These are phyloP conservation scores for Octopus bimaculoides DNA, from an alignment of 1,140 invertebrate genomes.

Conservation along the genomic window DNA sequence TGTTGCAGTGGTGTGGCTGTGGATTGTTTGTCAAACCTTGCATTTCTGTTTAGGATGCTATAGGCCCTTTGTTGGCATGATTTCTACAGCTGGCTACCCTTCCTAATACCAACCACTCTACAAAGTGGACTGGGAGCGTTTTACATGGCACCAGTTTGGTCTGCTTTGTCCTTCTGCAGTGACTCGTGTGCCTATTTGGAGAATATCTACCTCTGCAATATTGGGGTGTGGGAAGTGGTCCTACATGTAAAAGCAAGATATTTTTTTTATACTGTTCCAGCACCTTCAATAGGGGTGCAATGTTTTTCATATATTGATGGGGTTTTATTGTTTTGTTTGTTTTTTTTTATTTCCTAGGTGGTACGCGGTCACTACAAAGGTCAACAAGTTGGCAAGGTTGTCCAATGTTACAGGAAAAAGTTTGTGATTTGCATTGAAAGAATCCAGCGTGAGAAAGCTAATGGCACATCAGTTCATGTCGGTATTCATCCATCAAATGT, in stretches of 20 bases:
- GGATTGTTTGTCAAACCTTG: too few relatives aligned
- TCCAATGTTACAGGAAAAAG: constrained; percentile 97
- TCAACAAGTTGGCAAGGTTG: constrained; percentile 97
- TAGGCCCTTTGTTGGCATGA: too few relatives aligned
- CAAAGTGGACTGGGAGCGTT: too few relatives aligned
- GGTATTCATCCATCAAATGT: constrained; percentile 99
- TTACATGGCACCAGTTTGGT: too few relatives aligned
- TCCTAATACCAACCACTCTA: too few relatives aligned
- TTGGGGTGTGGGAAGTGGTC: neutral
- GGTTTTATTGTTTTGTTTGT: neutral
- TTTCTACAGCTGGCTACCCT: too few relatives aligned
- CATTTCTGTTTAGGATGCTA: too few relatives aligned
- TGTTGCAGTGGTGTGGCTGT: too few relatives aligned
- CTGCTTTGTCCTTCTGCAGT: too few relatives aligned
- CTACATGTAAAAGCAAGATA: neutral
- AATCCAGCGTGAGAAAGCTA: constrained; percentile 98
- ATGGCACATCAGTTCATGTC: constrained; percentile 96
- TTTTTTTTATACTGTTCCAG: neutral
- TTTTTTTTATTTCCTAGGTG: constrained; percentile 64
- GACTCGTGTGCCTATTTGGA: too few relatives aligned
- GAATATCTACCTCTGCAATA: too few relatives aligned
- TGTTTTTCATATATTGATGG: neutral
- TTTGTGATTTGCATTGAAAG: constrained; percentile 98
- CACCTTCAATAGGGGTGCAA: neutral
- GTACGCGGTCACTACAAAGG: constrained; percentile 98